phyloP scores from a whole-genome alignment of 2,888 invertebrate species.

The Nycteola revayana region DNA sequence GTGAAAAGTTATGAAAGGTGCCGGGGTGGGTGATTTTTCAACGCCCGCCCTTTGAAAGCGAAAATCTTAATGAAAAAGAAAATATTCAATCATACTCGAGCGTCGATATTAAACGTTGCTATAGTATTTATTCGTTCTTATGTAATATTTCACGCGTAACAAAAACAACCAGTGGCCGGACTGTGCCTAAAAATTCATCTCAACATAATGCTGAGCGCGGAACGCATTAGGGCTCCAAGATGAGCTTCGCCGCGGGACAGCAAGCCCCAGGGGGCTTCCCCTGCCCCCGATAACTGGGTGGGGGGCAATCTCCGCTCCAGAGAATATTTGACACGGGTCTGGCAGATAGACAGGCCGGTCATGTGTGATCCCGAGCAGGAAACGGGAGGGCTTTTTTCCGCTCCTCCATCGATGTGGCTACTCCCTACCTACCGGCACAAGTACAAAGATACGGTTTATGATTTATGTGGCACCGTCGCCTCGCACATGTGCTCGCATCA shows the following conservation, averaged over 20 bases:
- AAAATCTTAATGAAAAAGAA: slow-evolving; percentile 76
- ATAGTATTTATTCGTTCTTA: background rate
- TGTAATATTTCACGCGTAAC: slow-evolving; percentile 19
- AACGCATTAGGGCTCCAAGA: slow-evolving; percentile 80
- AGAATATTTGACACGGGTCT: slow-evolving; percentile 83
- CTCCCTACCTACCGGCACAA: slow-evolving; percentile 57
- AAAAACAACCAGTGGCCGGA: slow-evolving; percentile 41
- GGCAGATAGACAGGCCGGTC: slow-evolving; percentile 82
- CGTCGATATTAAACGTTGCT: slow-evolving; percentile 37
- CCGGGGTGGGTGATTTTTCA: slow-evolving; percentile 74
- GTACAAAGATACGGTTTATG: slow-evolving; percentile 73
- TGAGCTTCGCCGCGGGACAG: slow-evolving; percentile 81
- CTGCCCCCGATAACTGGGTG: slow-evolving; percentile 53
- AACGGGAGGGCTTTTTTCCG: slow-evolving; percentile 77
- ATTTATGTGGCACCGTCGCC: slow-evolving; percentile 68
- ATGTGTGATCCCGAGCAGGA: slow-evolving; percentile 81
- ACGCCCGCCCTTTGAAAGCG: slow-evolving; percentile 57
- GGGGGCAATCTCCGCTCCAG: slow-evolving; percentile 79
- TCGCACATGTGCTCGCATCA: slow-evolving; percentile 74
- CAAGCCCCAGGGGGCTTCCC: slow-evolving; percentile 74
- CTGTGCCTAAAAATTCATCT: slow-evolving; percentile 73
- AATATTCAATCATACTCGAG: slow-evolving; percentile 60
- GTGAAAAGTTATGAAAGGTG: slow-evolving; percentile 82
- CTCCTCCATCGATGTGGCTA: slow-evolving; percentile 72
- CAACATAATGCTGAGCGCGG: slow-evolving; percentile 65